Evolutionary conservation across 2,113 vertebrate species (phyloP).

Genomic region (Cyrtonyx montezumae): DNA sequence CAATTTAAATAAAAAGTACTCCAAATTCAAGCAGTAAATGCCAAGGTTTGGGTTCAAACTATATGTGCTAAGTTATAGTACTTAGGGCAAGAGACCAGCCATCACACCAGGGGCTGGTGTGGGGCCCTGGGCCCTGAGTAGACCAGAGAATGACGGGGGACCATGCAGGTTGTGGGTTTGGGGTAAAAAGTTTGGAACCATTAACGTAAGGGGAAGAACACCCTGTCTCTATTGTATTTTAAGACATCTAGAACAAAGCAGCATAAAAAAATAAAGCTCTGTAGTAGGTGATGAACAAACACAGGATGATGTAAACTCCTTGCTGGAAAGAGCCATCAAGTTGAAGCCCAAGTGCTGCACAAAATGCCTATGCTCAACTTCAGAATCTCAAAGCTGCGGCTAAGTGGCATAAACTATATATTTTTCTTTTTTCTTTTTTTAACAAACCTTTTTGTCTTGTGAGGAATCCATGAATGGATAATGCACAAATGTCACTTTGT

Average conservation of each 20-base stretch:
- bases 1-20: neutral
- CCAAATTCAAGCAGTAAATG: neutral
- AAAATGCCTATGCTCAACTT: neutral
- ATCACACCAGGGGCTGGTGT: accelerated
- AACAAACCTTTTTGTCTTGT: neutral
- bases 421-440: neutral
- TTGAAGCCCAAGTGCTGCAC: neutral
- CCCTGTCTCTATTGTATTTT: neutral
- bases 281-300: neutral
- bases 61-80: accelerated
- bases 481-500: neutral
- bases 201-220: neutral
- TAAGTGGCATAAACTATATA: neutral
- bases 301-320: neutral
- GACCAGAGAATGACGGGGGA: neutral
- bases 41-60: neutral
- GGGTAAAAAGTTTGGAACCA: neutral
- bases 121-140: neutral
- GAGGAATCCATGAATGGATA: neutral
- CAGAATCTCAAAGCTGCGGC: neutral
- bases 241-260: neutral
- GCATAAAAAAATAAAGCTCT: neutral
- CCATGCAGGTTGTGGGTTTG: neutral
- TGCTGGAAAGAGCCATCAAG: neutral
- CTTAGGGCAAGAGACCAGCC: neutral